Conservation (phyloP, 2,113 vertebrate genomes). For the Tragulus kanchil region DNA sequence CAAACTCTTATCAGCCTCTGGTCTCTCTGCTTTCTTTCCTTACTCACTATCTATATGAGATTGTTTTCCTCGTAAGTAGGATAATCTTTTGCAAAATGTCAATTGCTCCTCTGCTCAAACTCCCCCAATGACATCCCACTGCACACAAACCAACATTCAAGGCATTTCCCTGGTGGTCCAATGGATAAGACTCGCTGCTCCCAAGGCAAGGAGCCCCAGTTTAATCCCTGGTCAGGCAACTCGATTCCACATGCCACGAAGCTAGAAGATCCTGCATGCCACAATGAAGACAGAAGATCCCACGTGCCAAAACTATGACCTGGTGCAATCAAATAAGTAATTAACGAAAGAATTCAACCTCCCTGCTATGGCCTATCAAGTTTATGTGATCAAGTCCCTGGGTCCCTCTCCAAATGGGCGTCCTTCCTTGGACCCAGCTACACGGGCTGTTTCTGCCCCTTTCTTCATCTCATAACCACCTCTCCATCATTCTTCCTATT, state of each 20-base stretch:
- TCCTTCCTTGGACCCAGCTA: background rate
- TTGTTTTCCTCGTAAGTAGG: background rate
- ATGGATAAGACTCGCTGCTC: background rate
- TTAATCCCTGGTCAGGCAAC: background rate
- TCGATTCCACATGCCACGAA: rapidly evolving
- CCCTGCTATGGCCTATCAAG: rapidly evolving
- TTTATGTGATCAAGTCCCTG: background rate
- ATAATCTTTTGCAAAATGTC: background rate
- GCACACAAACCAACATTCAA: background rate
- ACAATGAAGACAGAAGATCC: background rate
- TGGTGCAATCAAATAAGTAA: rapidly evolving
- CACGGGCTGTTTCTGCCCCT: background rate
- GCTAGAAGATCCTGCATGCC: background rate
- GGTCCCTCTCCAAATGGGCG: background rate
- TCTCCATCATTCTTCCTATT: background rate
- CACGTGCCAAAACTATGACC: background rate
- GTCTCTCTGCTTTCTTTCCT: background rate
- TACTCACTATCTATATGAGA: background rate
- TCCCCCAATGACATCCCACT: background rate
- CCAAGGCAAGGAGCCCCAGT: background rate
- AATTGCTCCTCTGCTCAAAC: background rate
- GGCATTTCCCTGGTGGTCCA: background rate
- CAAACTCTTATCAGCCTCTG: background rate
- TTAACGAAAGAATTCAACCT: background rate
- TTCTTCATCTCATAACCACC: rapidly evolving